Conservation (phyloP, 2,113 vertebrate genomes). For the Zosterops lateralis region DNA sequence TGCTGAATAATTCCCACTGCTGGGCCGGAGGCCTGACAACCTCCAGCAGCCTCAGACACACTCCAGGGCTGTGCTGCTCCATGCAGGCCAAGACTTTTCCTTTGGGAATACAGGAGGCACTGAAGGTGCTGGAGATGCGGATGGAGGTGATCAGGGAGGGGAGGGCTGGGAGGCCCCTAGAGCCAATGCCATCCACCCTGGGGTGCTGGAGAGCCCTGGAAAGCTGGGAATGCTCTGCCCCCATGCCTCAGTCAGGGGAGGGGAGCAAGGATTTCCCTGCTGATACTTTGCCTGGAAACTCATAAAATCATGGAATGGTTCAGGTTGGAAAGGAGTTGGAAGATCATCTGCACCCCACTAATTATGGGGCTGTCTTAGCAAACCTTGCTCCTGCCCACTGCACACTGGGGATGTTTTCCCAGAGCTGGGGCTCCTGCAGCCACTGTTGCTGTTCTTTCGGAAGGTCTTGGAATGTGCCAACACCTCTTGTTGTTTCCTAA, state of each 20-base stretch:
- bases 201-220: neutral
- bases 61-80: neutral
- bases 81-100: neutral
- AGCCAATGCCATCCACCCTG: neutral
- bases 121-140: neutral
- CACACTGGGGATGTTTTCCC: neutral
- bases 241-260: neutral
- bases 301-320: neutral
- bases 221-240: neutral
- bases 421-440: neutral
- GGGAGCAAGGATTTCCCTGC: neutral
- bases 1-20: neutral
- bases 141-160: neutral
- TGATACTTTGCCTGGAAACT: neutral
- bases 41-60: neutral
- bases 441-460: neutral
- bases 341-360: neutral
- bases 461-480: neutral
- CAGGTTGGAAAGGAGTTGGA: neutral
- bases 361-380: neutral
- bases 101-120: neutral
- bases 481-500: neutral
- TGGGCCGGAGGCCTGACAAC: neutral
- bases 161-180: accelerated
- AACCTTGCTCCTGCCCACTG: neutral